These are phyloP conservation scores for Chondrilla cf. caribensis DNA, from an alignment of 37 sponge, comb jelly and placozoan genomes.

Conservation along the genomic window DNA sequence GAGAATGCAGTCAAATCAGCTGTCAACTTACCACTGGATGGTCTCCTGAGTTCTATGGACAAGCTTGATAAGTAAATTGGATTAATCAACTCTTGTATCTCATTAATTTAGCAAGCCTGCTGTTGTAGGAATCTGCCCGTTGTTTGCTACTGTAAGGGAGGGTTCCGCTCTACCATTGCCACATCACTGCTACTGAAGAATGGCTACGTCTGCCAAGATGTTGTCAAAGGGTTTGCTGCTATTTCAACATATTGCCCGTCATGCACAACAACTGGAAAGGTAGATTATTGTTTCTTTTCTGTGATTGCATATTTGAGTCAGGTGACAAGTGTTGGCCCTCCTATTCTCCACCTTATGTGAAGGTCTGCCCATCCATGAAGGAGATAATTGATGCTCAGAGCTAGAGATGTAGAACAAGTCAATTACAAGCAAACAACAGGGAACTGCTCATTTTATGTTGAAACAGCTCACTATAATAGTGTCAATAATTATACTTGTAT, in stretches of 20 bases:
- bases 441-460: no score
- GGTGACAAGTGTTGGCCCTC: no score
- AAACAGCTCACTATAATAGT: no score
- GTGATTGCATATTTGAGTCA: no score
- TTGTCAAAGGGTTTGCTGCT: conserved; percentile 75
- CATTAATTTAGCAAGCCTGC: neutral
- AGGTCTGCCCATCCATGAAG: no score
- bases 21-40: conserved; percentile 13
- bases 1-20: conserved; percentile 54
- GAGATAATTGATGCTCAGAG: no score
- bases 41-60: neutral
- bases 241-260: conserved; percentile 53
- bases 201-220: conserved; percentile 58
- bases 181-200: conserved; percentile 47
- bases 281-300: neutral
- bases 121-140: neutral
- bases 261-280: conserved; percentile 57
- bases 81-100: neutral
- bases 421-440: no score
- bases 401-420: no score
- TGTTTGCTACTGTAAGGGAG: conserved; percentile 61
- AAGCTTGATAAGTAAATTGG: neutral
- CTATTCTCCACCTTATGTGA: no score
- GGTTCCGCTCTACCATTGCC: conserved; percentile 79
- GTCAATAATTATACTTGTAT: no score